Conservation (phyloP, 2,113 vertebrate species). For the Elephas maximus region DNA sequence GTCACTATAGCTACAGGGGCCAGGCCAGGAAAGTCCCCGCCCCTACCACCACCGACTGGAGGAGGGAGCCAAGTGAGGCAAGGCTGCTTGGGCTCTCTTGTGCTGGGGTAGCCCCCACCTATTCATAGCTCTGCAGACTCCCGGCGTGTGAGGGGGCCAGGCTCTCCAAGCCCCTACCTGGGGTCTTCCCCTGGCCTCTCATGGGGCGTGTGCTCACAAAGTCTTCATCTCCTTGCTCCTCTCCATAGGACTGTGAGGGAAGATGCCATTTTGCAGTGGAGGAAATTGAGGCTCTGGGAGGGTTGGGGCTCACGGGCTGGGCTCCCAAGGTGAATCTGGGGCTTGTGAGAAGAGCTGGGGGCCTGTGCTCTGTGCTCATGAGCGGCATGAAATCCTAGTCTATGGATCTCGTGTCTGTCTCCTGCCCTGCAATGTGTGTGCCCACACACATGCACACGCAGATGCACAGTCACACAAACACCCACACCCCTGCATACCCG, state of each 20-base stretch:
- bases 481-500: neutral
- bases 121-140: neutral
- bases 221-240: neutral
- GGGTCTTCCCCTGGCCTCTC: neutral
- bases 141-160: neutral
- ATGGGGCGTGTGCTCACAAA: neutral
- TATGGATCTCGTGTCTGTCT: neutral
- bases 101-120: neutral
- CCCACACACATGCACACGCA: neutral
- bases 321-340: neutral
- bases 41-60: neutral
- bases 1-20: conserved; percentile 63
- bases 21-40: conserved; percentile 47
- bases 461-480: too few relatives aligned
- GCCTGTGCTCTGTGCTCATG: neutral
- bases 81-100: neutral
- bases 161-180: neutral
- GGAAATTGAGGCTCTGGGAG: neutral
- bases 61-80: neutral
- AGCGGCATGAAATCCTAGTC: neutral
- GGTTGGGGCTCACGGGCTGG: neutral
- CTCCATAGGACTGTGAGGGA: neutral
- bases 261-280: neutral
- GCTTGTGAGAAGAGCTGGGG: neutral
- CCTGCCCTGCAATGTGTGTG: too few relatives aligned